These are phyloP conservation scores for Clavelina lepadiformis DNA, from an alignment of 23 tunicate species.

Conservation along the genomic window DNA sequence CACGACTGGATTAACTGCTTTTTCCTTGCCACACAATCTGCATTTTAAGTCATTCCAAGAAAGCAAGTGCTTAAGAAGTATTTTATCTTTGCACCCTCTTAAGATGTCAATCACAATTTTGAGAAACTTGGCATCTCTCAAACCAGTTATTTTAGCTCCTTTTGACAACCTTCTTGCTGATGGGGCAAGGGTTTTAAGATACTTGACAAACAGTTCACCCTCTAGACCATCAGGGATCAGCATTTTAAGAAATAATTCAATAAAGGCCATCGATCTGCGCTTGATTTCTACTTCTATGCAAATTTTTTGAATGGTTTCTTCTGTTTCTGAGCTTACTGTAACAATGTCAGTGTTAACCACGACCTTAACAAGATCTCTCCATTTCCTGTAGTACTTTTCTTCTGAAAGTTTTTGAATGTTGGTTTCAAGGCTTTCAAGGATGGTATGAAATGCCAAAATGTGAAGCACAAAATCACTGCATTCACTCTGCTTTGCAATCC, in stretches of 20 bases:
- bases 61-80: constrained; percentile 19
- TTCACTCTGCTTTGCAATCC: constrained; percentile 2
- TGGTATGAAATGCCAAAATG: background rate
- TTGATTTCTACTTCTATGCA: background rate
- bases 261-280: constrained; percentile 33
- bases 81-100: constrained; percentile 18
- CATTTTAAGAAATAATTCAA: constrained; percentile 42
- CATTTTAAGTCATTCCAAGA: constrained; percentile 38
- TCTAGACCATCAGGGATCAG: constrained; percentile 34
- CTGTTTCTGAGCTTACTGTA: background rate
- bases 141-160: constrained; percentile 32
- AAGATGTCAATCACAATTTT: constrained; percentile 35
- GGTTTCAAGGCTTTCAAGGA: constrained; percentile 4
- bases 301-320: background rate
- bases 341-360: constrained; percentile 4
- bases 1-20: constrained; percentile 35
- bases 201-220: constrained; percentile 3
- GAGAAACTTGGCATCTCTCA: constrained; percentile 28
- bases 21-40: constrained; percentile 19
- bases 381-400: background rate
- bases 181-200: constrained; percentile 34
- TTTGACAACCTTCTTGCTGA: constrained; percentile 31
- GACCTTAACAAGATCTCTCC: constrained; percentile 6
- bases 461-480: background rate
- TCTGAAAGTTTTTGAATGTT: constrained; percentile 4